A percentile compares a stretch with the other conserved stretches of the same genome.
These are phyloP conservation scores for Fundulus diaphanus DNA, from an alignment of 2,797 vertebrate genomes.

Conservation along the genomic window DNA sequence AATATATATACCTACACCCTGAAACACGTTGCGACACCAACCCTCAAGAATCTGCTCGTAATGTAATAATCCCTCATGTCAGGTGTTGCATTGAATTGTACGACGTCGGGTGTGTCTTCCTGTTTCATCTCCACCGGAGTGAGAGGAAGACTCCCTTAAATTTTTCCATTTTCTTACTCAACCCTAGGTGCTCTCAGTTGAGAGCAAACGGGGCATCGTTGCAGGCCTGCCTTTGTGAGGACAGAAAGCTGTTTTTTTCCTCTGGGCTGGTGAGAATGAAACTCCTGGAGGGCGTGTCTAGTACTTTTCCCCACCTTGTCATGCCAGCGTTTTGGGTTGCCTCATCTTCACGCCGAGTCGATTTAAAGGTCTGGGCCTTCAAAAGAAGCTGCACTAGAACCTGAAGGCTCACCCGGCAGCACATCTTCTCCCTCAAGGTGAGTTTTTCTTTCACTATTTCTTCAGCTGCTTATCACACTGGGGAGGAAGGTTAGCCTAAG, in stretches of 20 bases:
- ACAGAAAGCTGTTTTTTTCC: slow-evolving; percentile 12
- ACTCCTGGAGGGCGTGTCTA: slow-evolving; percentile 51
- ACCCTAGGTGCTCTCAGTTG: neutral
- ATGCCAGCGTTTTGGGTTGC: slow-evolving; percentile 31
- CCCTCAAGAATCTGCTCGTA: neutral
- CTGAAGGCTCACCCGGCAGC: slow-evolving; percentile 6
- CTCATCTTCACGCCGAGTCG: slow-evolving; percentile 17
- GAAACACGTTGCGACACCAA: neutral
- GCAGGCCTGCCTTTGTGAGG: slow-evolving; percentile 20
- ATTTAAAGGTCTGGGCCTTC: slow-evolving; percentile 17
- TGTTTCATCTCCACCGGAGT: slow-evolving; percentile 2
- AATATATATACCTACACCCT: no score
- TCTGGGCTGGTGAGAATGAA: slow-evolving; percentile 27
- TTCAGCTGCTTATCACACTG: neutral
- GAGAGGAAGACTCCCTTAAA: slow-evolving; percentile 4
- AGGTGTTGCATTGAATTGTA: neutral
- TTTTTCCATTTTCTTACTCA: slow-evolving; percentile 30
- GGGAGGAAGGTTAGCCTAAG: neutral
- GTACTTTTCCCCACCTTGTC: slow-evolving; percentile 64
- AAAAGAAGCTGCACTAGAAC: slow-evolving; percentile 8
- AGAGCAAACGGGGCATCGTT: slow-evolving; percentile 13
- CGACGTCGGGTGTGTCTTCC: slow-evolving; percentile 14
- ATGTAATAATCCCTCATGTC: neutral
- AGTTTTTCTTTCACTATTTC: slow-evolving; percentile 4
- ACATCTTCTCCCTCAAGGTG: slow-evolving; percentile 37